Percentiles rank a stretch among this genome's conserved stretches.
Evolutionary conservation across 1,140 invertebrate species (phyloP).

Genomic region (Aculops lycopersici): DNA sequence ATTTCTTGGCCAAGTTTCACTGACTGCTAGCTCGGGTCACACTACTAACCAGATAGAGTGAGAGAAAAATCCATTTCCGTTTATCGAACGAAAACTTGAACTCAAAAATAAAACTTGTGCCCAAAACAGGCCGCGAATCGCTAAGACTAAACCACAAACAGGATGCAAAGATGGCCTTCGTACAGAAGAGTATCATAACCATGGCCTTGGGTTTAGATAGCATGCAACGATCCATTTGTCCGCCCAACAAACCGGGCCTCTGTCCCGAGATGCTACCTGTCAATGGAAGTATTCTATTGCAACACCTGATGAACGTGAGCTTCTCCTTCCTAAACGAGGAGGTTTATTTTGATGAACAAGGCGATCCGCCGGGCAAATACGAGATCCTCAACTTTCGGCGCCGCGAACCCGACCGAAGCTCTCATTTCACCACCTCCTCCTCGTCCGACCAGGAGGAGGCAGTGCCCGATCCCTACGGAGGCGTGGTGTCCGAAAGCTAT

Average conservation of each 20-base stretch:
- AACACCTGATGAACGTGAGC: conserved; percentile 41
- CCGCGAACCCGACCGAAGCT: not conserved
- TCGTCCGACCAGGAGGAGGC: too few species aligned
- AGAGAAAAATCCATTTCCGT: too few species aligned
- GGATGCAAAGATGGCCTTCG: conserved; percentile 41
- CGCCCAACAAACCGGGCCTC: conserved; percentile 18
- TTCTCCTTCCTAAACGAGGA: conserved; percentile 31
- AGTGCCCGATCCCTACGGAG: too few species aligned
- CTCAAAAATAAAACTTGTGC: too few species aligned
- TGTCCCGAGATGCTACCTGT: conserved; percentile 28
- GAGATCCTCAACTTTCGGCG: conserved; percentile 11
- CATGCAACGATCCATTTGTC: conserved; percentile 23
- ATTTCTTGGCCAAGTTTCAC: too few species aligned
- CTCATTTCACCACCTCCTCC: too few species aligned
- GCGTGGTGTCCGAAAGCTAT: too few species aligned
- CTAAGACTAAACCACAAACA: conserved; percentile 23
- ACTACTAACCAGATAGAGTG: too few species aligned
- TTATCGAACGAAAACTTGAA: too few species aligned
- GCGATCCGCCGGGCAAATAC: conserved; percentile 48
- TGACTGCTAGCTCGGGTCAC: too few species aligned
- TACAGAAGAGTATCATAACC: conserved; percentile 33
- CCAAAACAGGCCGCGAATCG: conserved; percentile 19
- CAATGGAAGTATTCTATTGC: conserved; percentile 26
- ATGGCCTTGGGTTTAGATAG: conserved; percentile 29
- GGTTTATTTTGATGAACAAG: conserved; percentile 41